phyloP scores from a whole-genome alignment of 2,888 invertebrate species.

The Urechis unicinctus region DNA sequence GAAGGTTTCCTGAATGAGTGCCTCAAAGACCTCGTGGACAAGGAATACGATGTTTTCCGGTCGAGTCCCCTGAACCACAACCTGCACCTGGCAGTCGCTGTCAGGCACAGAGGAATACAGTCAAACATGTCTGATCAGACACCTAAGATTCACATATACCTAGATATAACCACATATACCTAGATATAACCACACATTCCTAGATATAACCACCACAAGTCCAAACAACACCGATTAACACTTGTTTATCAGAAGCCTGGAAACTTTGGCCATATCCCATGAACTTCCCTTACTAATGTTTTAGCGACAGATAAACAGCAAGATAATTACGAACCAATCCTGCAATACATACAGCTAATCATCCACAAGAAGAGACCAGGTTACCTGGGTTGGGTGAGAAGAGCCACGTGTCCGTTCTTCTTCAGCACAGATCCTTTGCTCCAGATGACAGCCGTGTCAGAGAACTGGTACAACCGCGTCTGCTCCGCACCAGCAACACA shows the following conservation, averaged over 20 bases:
- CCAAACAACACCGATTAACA: too few relatives aligned
- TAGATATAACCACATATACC: too few relatives aligned
- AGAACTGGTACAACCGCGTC: constrained; percentile 45
- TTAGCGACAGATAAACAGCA: too few relatives aligned
- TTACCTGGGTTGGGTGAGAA: constrained; percentile 17
- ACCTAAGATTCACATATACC: too few relatives aligned
- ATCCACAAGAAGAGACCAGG: not conserved
- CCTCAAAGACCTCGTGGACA: constrained; percentile 48
- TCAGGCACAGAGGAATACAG: not conserved
- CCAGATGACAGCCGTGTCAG: constrained; percentile 44
- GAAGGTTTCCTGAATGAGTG: constrained; percentile 45
- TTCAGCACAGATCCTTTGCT: constrained; percentile 45
- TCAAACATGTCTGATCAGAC: not conserved
- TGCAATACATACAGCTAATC: not conserved
- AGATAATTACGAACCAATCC: too few relatives aligned
- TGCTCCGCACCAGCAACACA: too few relatives aligned
- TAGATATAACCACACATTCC: too few relatives aligned
- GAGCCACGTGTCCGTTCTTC: constrained; percentile 44
- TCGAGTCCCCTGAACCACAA: constrained; percentile 40
- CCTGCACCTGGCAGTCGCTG: constrained; percentile 34
- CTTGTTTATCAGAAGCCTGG: too few relatives aligned
- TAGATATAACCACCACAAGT: too few relatives aligned
- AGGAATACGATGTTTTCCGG: constrained; percentile 48
- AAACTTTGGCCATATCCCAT: too few relatives aligned
- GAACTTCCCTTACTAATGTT: too few relatives aligned